phyloP scores from a whole-genome alignment of 2,888 invertebrate species.

The Loripinus fragilis region DNA sequence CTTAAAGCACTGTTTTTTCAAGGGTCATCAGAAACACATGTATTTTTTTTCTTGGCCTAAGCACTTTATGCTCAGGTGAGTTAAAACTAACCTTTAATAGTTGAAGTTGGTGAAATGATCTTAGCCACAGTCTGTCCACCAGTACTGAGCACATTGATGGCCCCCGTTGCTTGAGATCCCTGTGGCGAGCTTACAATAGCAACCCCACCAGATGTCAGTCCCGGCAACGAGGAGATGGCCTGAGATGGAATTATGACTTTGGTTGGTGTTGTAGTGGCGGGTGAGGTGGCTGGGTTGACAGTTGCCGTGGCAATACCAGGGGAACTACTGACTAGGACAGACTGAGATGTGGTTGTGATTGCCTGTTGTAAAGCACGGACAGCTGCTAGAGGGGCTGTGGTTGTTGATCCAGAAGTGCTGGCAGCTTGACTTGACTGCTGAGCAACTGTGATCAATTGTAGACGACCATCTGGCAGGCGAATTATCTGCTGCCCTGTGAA shows the following conservation, averaged over 20 bases:
- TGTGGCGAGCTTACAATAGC: slow-evolving; percentile 39
- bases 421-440: slow-evolving; percentile 75
- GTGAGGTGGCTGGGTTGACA: slow-evolving; percentile 5
- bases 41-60: too few species aligned
- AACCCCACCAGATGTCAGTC: slow-evolving; percentile 13
- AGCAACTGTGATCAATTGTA: slow-evolving; percentile 89
- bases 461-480: slow-evolving; percentile 96
- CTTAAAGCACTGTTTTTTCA: too few species aligned
- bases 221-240: slow-evolving; percentile 26
- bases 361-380: not conserved
- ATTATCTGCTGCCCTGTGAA: slow-evolving; percentile 90
- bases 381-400: slow-evolving; percentile 28
- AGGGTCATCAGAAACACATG: too few species aligned
- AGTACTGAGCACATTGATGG: slow-evolving; percentile 46
- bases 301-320: not conserved
- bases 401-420: slow-evolving; percentile 40
- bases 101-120: slow-evolving; percentile 48
- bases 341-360: slow-evolving; percentile 46
- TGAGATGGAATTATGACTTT: slow-evolving; percentile 56
- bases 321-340: slow-evolving; percentile 51
- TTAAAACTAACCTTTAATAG: slow-evolving; percentile 13
- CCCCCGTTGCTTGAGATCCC: slow-evolving; percentile 38
- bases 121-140: slow-evolving; percentile 51
- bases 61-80: too few species aligned
- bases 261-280: slow-evolving; percentile 42